A percentile compares a stretch with the other conserved stretches of the same genome.
phyloP scores from a whole-genome alignment of 30 jellyfish, hydroid and myxozoan species.

The Clytia hemisphaerica region DNA sequence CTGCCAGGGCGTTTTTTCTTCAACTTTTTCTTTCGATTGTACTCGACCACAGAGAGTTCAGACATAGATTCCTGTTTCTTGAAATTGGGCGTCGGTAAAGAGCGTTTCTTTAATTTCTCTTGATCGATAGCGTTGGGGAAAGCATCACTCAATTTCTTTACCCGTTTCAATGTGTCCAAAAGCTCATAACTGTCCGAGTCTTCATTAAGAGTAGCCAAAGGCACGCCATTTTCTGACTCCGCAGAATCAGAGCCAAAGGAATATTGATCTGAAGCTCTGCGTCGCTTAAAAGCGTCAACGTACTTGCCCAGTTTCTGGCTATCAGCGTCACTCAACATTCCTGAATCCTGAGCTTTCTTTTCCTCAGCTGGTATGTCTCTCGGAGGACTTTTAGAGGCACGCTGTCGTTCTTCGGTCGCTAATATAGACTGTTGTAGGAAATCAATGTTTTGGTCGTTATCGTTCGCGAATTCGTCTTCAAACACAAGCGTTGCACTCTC shows the following conservation, averaged over 20 bases:
- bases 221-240: conserved; percentile 17
- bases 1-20: conserved; percentile 23
- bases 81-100: conserved; percentile 26
- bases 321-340: not conserved
- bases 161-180: conserved; percentile 25
- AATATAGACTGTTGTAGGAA: not conserved
- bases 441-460: too few species aligned
- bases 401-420: conserved; percentile 15
- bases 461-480: too few species aligned
- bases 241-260: conserved; percentile 37
- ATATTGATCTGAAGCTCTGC: conserved; percentile 12
- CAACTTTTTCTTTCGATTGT: conserved; percentile 23
- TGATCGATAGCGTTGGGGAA: conserved; percentile 31
- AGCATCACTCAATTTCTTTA: conserved; percentile 34
- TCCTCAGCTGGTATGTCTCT: not conserved
- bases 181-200: conserved; percentile 25
- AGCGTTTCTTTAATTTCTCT: conserved; percentile 35
- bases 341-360: not conserved
- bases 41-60: conserved; percentile 33
- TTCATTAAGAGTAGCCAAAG: conserved; percentile 21
- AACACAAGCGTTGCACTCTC: too few species aligned
- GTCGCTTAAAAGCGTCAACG: conserved; percentile 23
- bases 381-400: conserved; percentile 15
- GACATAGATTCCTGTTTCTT: conserved; percentile 15
- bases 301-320: conserved; percentile 15